Evolutionary conservation across 2,797 vertebrate genomes (phyloP), one percentile per base, ranked within the genome.

Genomic region (Lithobates sylvaticus): DNA sequence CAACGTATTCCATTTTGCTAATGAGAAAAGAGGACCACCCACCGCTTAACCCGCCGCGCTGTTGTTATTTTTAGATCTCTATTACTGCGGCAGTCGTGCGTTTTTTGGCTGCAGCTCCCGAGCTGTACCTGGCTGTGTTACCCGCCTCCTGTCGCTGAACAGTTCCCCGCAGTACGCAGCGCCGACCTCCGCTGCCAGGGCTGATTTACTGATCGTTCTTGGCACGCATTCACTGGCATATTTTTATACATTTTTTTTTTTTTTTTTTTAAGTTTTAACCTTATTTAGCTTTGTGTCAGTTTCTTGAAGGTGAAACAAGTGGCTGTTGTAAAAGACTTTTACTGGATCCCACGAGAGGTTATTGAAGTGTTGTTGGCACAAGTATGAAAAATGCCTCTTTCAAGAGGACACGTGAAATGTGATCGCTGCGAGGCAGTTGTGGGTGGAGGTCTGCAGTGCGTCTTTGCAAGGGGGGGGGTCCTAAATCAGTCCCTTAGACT

Each of bases 21-120:
- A 70, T 81, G 68, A 27, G 44, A 80, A 65, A 82, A 64, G 47
- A 42, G 72, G 79, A 42, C 79, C 79, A 72, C 69, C 79, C 79
- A 64, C 26, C 5, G 12, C 6, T 78, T 39, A n/a, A 3, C 58
- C 27, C 0, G 47, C 26, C 5, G 26, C 12, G 4, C 26, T 72
- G 36, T 21, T 72, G 36, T 21, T 82, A 42, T 82, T 27, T 61
- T 82, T 82, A 77, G 29, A 69, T 73, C 32, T 6, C 34, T 42
- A 42, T 72, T 36, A 64, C 21, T 15, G 75, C 15, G 3, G 26
- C 58, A 5, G 15, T 29, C n/a, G n/a, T 80, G 16, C 34, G 44
- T 32, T 0, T 0, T 76, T 15, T 81, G 79, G 79, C 44, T 36
- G 10, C 27, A 12, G 61, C 21, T 9, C 10, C 21, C 21, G 61